A percentile compares a stretch with the other conserved stretches of the same genome.
Conservation (phyloP, 2,888 invertebrate genomes). For the Ichneumoninae sp. region DNA sequence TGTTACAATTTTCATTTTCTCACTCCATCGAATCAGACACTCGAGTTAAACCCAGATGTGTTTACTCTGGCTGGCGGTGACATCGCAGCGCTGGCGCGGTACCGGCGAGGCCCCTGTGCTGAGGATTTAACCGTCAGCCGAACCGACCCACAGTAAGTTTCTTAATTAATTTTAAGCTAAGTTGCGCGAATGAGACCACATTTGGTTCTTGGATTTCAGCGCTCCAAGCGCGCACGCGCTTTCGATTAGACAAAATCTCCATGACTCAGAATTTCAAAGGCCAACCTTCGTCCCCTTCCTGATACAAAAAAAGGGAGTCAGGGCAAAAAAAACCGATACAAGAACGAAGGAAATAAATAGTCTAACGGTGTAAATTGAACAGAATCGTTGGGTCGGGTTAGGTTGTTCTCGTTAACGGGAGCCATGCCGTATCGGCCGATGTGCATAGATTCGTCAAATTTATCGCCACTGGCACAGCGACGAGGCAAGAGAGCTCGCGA, state of each 20-base stretch:
- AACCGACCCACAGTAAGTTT: too few relatives aligned
- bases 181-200: too few relatives aligned
- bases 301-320: background rate
- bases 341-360: background rate
- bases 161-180: too few relatives aligned
- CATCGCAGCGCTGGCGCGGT: too few relatives aligned
- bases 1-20: too few relatives aligned
- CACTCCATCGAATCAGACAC: too few relatives aligned
- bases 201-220: too few relatives aligned
- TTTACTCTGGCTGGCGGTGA: too few relatives aligned
- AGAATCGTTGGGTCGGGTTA: constrained; percentile 1
- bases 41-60: too few relatives aligned
- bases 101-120: too few relatives aligned
- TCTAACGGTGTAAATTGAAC: constrained; percentile 1
- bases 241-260: background rate
- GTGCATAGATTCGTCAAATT: constrained; percentile 58
- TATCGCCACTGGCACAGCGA: constrained; percentile 36
- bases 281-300: background rate
- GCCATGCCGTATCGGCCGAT: constrained; percentile 28
- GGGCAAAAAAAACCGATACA: background rate
- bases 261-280: background rate
- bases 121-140: too few relatives aligned
- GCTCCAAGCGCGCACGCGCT: too few relatives aligned
- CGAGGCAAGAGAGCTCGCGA: background rate
- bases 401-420: constrained; percentile 35